Base-by-base conservation (phyloP, 1,140 invertebrate genomes). In the Trachymyrmex septentrionalis region DNA sequence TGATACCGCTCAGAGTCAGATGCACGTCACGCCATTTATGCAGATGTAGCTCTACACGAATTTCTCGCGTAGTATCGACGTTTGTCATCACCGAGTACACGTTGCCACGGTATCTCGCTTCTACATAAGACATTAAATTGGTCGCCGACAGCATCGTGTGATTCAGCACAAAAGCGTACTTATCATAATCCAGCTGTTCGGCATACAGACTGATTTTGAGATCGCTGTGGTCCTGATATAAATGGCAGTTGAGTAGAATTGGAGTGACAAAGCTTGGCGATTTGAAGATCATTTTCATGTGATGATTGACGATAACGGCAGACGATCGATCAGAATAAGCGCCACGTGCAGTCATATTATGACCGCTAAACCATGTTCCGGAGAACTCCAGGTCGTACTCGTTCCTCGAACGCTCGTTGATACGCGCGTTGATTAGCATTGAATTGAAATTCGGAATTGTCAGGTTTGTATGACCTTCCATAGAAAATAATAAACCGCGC, bases 301-400 rank as follows among this genome's bases (percentile, higher is more conserved):
- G 96, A 80, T 97, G 96, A 84, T 96, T 96, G 0, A 96, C 96
- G 73, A 96, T 92, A 9, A 96, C 95, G 0, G 95, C 94, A 4
- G 96, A 96, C 0, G 97, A 97, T 88, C 96, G 96, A 92, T 98
- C 97, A 71, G 96, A 96, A 90, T 98, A 98, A 7, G 96, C 95
- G 1, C 97, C 97, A 61, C 96, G 96, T 0, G 97, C 94, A 5
- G 96, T 96, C 38, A 97, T 95, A 59, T 97, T 97, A 73, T 97
- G 97, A 2, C 97, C 97, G 80, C 97, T 97, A 91, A 98, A 98
- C 97, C 97, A 98, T 0, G 96, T 96, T 0, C 97, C 97, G 4
- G 96, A 95, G 48, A 97, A 95, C 61, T 97, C 97, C 6, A 98
- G 92, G 95, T 96, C 96, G 90, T 96, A 97, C 61, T 96, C 96